Percentiles rank a stretch among this genome's conserved stretches.
Conservation (phyloP, 2,113 vertebrate species). For the Madoqua kirkii region DNA sequence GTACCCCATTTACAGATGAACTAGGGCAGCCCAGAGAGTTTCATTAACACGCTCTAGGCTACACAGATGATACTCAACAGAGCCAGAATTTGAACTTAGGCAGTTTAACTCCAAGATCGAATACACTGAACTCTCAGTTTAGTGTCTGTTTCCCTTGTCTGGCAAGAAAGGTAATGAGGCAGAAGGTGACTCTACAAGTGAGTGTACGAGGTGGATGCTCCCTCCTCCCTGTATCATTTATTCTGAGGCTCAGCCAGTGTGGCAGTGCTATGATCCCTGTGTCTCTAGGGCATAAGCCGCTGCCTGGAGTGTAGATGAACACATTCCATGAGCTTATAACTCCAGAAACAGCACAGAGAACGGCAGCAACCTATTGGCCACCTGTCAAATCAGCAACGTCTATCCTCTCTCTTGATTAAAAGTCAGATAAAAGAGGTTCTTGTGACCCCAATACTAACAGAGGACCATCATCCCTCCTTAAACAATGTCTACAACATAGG, state of each 20-base stretch:
- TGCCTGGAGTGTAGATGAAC: background rate
- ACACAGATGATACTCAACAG: background rate
- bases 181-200: background rate
- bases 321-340: background rate
- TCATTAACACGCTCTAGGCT: background rate
- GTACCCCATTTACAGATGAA: background rate
- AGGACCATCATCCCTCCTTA: background rate
- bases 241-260: background rate
- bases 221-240: background rate
- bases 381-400: background rate
- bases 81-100: background rate
- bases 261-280: background rate
- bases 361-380: background rate
- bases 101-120: background rate
- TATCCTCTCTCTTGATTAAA: background rate
- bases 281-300: background rate
- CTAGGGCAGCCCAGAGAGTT: background rate
- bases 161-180: background rate
- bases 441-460: background rate
- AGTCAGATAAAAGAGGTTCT: background rate
- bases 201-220: background rate
- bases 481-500: background rate
- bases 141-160: background rate
- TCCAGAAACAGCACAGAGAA: background rate
- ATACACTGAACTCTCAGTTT: background rate